Base-by-base conservation (phyloP, 2,113 vertebrate species). In the Ginglymostoma cirratum region DNA sequence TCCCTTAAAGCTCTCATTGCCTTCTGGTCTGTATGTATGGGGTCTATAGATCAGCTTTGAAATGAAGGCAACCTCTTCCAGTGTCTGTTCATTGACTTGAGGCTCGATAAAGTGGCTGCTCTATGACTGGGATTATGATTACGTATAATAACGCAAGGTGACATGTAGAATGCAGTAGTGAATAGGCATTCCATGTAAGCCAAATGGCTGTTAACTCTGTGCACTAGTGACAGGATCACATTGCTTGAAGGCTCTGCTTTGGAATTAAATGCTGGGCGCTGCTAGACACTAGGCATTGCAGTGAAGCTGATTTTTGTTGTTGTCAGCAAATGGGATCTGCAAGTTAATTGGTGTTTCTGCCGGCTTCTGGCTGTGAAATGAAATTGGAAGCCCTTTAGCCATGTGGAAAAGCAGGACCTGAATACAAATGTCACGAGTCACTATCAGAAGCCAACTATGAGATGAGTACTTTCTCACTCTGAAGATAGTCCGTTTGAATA, bases 371-470 rank as follows among this genome's bases (percentile, higher is more conserved):
- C 97, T 98, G 98, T 97, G 97, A 98, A 98, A 97, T 97, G 97
- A 98, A 98, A 98, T 98, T 98, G 97, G 97, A 98, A 98, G 97
- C 97, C 97, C 97, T 98, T 98, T 97, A 98, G 97, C 97, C 97
- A 97, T 97, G 97, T 97, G 97, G 97, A 97, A 97, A 97, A 97
- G 97, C 97, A 97, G 97, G 97, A 97, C 97, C 96, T 98, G 97
- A 98, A 98, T 98, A 97, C 97, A 97, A 98, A 98, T 98, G 97
- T 98, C 97, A 97, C 97, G 97, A 97, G 97, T 97, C 96, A 97
- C 97, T 96, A 97, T 97, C 97, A 96, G 78, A 97, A 97, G 97
- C 97, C 96, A 96, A 97, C 97, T 97, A 97, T 96, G 97, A 98
- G 97, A 98, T 97, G 97, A 96, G 97, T 97, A 96, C 96, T 95